These are phyloP conservation scores for Columba livia DNA, from an alignment of 2,113 vertebrate species.

Conservation along the genomic window DNA sequence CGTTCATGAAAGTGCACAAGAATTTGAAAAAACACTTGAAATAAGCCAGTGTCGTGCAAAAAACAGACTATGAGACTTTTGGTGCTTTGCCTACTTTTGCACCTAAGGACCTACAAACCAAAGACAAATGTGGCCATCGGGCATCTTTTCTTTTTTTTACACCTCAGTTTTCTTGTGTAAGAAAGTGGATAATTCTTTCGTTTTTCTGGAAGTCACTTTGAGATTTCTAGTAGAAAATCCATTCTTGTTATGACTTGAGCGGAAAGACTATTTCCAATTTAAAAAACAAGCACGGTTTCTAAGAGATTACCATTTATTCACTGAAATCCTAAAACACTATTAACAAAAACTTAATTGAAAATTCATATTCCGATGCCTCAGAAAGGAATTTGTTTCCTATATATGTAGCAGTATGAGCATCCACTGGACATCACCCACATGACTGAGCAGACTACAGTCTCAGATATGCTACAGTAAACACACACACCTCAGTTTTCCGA, in stretches of 20 bases:
- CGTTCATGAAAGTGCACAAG: neutral
- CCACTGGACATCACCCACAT: neutral
- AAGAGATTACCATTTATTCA: neutral
- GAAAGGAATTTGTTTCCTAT: neutral
- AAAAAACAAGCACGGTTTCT: neutral
- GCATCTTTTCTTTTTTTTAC: neutral
- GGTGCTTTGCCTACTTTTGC: neutral
- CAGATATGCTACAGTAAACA: neutral
- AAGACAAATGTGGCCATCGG: neutral
- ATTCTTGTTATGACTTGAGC: neutral
- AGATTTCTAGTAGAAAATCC: neutral
- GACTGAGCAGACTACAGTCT: neutral
- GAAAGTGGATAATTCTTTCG: neutral
- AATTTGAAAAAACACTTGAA: neutral
- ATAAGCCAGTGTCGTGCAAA: neutral
- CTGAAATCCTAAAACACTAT: neutral
- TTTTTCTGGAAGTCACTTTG: neutral
- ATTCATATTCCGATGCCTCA: neutral
- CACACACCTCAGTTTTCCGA: neutral
- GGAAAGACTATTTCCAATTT: neutral
- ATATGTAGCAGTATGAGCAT: neutral
- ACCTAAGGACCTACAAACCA: neutral
- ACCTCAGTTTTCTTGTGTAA: neutral
- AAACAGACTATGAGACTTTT: neutral
- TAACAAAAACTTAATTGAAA: neutral